phyloP scores from a whole-genome alignment of 1,140 invertebrate species.

The Brachionus rotundiformis region DNA sequence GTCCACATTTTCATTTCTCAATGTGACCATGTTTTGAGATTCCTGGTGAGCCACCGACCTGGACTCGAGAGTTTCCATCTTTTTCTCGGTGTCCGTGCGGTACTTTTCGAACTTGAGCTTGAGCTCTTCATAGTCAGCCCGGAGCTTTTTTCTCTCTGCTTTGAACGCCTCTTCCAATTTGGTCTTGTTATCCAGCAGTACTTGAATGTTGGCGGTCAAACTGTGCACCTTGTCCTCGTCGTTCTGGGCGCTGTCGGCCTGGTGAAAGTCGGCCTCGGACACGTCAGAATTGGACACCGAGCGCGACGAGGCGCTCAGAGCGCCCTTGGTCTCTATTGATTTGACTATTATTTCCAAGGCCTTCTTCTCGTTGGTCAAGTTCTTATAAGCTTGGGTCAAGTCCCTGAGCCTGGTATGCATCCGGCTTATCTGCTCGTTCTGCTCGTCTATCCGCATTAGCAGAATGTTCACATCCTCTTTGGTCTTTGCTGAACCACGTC shows the following conservation, averaged over 20 bases:
- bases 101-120: neutral
- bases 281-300: constrained; percentile 37
- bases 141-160: constrained; percentile 22
- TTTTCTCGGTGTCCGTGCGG: neutral
- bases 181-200: constrained; percentile 11
- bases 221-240: constrained; percentile 22
- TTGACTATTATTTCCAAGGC: constrained; percentile 49
- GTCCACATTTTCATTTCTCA: constrained; percentile 33
- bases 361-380: constrained; percentile 29
- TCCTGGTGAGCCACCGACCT: neutral
- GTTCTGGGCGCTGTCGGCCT: neutral
- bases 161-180: constrained; percentile 26
- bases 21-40: neutral
- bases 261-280: constrained; percentile 20
- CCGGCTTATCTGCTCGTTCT: neutral
- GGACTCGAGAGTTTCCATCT: neutral
- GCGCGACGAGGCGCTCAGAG: neutral
- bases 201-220: constrained; percentile 8
- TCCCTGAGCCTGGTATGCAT: constrained; percentile 26
- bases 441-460: constrained; percentile 13
- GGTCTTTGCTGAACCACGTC: neutral
- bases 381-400: constrained; percentile 28
- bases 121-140: neutral
- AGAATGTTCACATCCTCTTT: constrained; percentile 1
- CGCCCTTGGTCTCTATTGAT: neutral